These are phyloP conservation scores for Scaptomyza flava DNA, from an alignment of 2,888 invertebrate species.

Conservation along the genomic window DNA sequence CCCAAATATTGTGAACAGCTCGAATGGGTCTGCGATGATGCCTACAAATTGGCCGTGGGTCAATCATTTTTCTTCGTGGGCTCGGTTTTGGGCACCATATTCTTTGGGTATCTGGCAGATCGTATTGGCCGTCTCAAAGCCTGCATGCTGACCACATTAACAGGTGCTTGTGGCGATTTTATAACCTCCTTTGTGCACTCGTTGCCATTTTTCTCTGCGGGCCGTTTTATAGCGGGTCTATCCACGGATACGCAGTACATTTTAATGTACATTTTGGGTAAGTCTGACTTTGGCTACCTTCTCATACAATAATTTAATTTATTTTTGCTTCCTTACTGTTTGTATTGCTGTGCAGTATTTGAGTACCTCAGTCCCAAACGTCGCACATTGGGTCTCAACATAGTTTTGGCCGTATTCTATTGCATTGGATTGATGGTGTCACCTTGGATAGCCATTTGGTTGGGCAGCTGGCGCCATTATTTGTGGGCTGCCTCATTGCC, in stretches of 20 bases:
- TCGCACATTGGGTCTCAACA: slow-evolving; percentile 86
- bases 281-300: slow-evolving; percentile 34
- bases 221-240: slow-evolving; percentile 86
- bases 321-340: background rate
- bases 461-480: slow-evolving; percentile 85
- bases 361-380: slow-evolving; percentile 86
- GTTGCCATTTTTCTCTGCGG: slow-evolving; percentile 84
- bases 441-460: slow-evolving; percentile 85
- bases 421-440: slow-evolving; percentile 85
- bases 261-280: slow-evolving; percentile 87
- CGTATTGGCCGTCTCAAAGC: slow-evolving; percentile 86
- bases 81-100: slow-evolving; percentile 86
- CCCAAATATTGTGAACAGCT: slow-evolving; percentile 70
- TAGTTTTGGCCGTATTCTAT: slow-evolving; percentile 86
- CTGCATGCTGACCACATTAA: slow-evolving; percentile 85
- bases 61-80: slow-evolving; percentile 87
- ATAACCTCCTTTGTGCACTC: slow-evolving; percentile 85
- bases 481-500: slow-evolving; percentile 85
- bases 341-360: slow-evolving; percentile 84
- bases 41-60: slow-evolving; percentile 86
- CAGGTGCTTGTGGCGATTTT: slow-evolving; percentile 86
- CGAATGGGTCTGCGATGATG: slow-evolving; percentile 87
- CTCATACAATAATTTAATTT: background rate
- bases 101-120: slow-evolving; percentile 86
- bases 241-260: slow-evolving; percentile 87